phyloP scores from a whole-genome alignment of 2,888 invertebrate genomes.

The Cremastobaeus sp. region DNA sequence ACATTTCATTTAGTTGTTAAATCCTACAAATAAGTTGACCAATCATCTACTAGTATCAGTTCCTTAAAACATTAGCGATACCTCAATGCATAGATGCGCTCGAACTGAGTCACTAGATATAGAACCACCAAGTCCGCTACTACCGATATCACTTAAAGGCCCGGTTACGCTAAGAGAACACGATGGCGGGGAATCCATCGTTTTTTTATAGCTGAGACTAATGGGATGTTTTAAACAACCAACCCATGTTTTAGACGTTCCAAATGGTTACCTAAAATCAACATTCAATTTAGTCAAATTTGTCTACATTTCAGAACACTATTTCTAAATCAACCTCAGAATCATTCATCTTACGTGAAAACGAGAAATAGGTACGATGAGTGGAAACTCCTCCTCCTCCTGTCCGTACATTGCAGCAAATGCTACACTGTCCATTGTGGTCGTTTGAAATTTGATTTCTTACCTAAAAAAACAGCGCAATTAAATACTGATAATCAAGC shows the following conservation, averaged over 20 bases:
- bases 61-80: too few relatives aligned
- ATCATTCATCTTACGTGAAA: slow-evolving; percentile 66
- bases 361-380: slow-evolving; percentile 65
- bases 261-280: slow-evolving; percentile 68
- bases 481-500: neutral
- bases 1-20: too few relatives aligned
- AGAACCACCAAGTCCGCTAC: slow-evolving; percentile 87
- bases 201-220: slow-evolving; percentile 59
- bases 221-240: slow-evolving; percentile 64
- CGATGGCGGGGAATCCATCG: slow-evolving; percentile 88
- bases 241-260: slow-evolving; percentile 67
- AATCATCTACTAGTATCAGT: neutral
- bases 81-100: slow-evolving; percentile 85
- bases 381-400: slow-evolving; percentile 62
- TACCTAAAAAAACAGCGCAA: slow-evolving; percentile 30
- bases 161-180: slow-evolving; percentile 87
- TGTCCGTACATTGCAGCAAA: slow-evolving; percentile 64
- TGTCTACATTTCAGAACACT: neutral
- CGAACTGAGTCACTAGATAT: slow-evolving; percentile 86
- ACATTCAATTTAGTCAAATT: too few relatives aligned
- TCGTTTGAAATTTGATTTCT: slow-evolving; percentile 54
- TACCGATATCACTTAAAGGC: slow-evolving; percentile 86
- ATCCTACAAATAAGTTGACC: too few relatives aligned
- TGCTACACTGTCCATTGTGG: slow-evolving; percentile 69
- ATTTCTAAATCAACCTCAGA: too few relatives aligned